Base-by-base conservation (phyloP, 1,140 invertebrate genomes). In the Trachymyrmex septentrionalis region DNA sequence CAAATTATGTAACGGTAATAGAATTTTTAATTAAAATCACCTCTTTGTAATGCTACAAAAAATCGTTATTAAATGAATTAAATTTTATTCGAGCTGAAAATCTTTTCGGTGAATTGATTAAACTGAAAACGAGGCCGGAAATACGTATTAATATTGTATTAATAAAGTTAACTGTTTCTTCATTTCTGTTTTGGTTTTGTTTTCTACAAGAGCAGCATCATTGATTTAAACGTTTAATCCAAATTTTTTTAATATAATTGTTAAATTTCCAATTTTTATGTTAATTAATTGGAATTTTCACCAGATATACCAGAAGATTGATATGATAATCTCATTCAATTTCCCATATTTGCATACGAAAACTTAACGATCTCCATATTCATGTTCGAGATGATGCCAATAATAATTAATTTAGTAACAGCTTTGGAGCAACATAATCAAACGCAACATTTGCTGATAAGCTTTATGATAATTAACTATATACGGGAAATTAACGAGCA, bases 351-450 rank as follows among this genome's bases (percentile, higher is more conserved):
- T 71, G 78, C 50, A 57, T 71, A 34, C 50, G 48, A 50, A 24
- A 55, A 69, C 50, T 57, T 71, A 12, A 30, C 5, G 9, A 57
- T 71, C 21, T 57, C 64, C 80, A 84, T 84, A 73, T 84, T 84
- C 55, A 84, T 84, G 38, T 71, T 27, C 34, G 38, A 84, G 44
- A 73, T 19, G 48, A 69, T 82, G 53, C 14, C 55, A 61, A 48
- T 84, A 21, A 61, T 24, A 24, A 84, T 84, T 63, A 75, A 50
- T 75, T 73, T 50, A 75, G 38, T 24, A 61, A 92, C 24, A 73
- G 9, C 55, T 63, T 50, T 48, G 10, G 21, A 38, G 24, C 12
- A 30, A 75, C 7, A 63, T 84, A 84, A 75, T 81, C 78, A 81
- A 71, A 66, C 10, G 4, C n/a, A 48, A 16, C 38, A 48, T 71